phyloP scores from a whole-genome alignment of 1,140 invertebrate genomes.

The Drosophila athabasca region DNA sequence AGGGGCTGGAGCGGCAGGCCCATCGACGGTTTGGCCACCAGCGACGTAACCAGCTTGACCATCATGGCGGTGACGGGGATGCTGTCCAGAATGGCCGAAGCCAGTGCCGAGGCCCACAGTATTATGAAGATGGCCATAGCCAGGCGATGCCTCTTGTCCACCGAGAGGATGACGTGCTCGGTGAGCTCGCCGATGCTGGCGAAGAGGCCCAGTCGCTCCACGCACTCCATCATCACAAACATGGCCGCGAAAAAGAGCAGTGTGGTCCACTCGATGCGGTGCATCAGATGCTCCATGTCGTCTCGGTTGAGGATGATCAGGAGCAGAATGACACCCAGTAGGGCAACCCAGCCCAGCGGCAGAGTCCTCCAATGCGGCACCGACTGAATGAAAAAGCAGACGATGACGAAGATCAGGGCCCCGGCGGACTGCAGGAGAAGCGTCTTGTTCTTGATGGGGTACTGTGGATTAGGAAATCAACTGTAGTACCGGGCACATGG shows the following conservation, averaged over 20 bases:
- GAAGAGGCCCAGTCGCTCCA: constrained; percentile 88
- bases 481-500: no score
- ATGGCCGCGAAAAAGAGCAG: constrained; percentile 91
- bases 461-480: constrained; percentile 83
- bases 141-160: constrained; percentile 86
- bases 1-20: constrained; percentile 88
- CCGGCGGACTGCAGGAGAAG: constrained; percentile 88
- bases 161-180: constrained; percentile 86
- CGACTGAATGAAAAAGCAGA: constrained; percentile 90
- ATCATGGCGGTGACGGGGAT: constrained; percentile 93
- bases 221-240: constrained; percentile 92
- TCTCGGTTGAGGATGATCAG: constrained; percentile 87
- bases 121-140: constrained; percentile 89
- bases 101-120: constrained; percentile 90
- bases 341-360: constrained; percentile 90
- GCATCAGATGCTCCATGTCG: constrained; percentile 89
- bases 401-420: constrained; percentile 87
- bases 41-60: constrained; percentile 88
- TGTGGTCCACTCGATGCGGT: constrained; percentile 92
- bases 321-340: constrained; percentile 88
- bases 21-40: constrained; percentile 87
- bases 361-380: constrained; percentile 86
- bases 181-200: constrained; percentile 89
- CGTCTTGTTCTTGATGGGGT: constrained; percentile 87
- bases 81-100: constrained; percentile 92